Evolutionary conservation across 1,140 invertebrate genomes (phyloP).

Genomic region (Cherax quadricarinatus): DNA sequence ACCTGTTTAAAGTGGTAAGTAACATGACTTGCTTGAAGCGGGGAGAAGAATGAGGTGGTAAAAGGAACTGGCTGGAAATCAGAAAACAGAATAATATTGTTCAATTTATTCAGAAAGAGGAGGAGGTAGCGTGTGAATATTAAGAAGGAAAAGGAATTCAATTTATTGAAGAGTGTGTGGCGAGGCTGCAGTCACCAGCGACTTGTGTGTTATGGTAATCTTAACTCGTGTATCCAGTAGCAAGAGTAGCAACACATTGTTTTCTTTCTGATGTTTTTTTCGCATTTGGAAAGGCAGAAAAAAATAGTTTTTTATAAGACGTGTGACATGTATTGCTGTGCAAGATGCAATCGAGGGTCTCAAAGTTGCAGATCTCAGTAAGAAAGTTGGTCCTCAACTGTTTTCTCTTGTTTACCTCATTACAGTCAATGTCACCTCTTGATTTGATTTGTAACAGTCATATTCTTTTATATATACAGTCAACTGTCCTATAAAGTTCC

Average conservation of each 20-base stretch:
- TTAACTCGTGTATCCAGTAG: constrained; percentile 1
- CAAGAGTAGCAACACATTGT: neutral
- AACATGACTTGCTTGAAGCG: neutral
- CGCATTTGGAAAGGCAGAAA: neutral
- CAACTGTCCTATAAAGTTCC: too few species aligned
- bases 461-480: too few species aligned
- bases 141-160: neutral
- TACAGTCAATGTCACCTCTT: too few species aligned
- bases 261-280: neutral
- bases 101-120: neutral
- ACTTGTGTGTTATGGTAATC: neutral
- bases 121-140: neutral
- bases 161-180: neutral
- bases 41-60: neutral
- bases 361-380: neutral
- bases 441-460: too few species aligned
- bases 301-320: neutral
- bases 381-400: too few species aligned
- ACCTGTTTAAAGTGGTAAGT: neutral
- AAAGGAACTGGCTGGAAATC: too few species aligned
- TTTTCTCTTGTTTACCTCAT: too few species aligned
- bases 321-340: neutral
- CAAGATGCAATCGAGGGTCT: neutral
- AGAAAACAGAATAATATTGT: too few species aligned
- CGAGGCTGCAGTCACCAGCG: neutral